These are phyloP conservation scores for Aphidius ervi DNA, from an alignment of 1,140 invertebrate genomes.

Conservation along the genomic window DNA sequence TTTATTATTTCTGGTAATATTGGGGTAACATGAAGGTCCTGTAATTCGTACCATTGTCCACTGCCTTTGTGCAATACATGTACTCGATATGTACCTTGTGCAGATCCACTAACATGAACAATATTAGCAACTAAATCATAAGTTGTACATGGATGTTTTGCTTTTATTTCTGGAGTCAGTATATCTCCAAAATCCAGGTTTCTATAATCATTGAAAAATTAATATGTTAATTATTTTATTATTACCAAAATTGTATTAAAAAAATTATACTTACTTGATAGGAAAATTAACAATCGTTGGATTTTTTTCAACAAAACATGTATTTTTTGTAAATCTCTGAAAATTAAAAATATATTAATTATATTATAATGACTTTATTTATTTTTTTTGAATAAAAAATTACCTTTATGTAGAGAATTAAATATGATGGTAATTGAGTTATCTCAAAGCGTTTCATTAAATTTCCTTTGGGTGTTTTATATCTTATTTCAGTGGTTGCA, in stretches of 20 bases:
- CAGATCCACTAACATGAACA: conserved; percentile 95
- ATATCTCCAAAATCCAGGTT: conserved; percentile 98
- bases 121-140: conserved; percentile 98
- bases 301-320: conserved; percentile 98
- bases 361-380: conserved; percentile 23
- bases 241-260: conserved; percentile 9
- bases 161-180: conserved; percentile 77
- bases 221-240: neutral
- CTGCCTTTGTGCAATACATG: conserved; percentile 94
- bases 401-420: conserved; percentile 94
- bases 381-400: conserved; percentile 18
- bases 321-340: conserved; percentile 95
- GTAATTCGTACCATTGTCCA: conserved; percentile 89
- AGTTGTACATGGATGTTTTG: conserved; percentile 73
- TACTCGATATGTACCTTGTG: conserved; percentile 89
- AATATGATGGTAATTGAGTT: conserved; percentile 89
- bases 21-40: conserved; percentile 97
- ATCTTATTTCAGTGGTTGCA: conserved; percentile 92
- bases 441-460: conserved; percentile 97
- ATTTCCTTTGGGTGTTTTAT: conserved; percentile 99
- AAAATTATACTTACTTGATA: conserved; percentile 75
- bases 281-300: conserved; percentile 99
- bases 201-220: conserved; percentile 55
- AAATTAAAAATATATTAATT: conserved; percentile 34
- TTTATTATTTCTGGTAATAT: conserved; percentile 99